A percentile compares a stretch with the other conserved stretches of the same genome.
phyloP scores from a whole-genome alignment of 2,888 invertebrate species.

The Acronicta psi region DNA sequence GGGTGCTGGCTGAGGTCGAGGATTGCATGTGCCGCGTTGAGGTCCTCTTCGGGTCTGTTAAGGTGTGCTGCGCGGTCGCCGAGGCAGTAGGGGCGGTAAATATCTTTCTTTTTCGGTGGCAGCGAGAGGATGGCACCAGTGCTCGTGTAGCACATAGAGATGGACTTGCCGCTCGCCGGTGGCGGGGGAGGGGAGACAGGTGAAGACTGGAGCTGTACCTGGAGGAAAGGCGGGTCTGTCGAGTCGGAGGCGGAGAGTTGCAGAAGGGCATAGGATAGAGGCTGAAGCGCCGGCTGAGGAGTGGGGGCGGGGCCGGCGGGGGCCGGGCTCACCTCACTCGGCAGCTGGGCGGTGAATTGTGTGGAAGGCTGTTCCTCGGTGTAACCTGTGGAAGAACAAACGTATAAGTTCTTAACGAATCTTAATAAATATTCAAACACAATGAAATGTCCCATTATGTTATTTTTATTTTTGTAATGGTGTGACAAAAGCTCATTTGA shows the following conservation, averaged over 20 bases:
- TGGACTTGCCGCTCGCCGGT: constrained; percentile 91
- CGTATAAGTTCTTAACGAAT: not conserved
- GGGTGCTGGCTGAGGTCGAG: constrained; percentile 96
- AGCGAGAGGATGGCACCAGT: constrained; percentile 94
- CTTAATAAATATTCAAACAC: not conserved
- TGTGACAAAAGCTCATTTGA: no score
- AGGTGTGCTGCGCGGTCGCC: constrained; percentile 90
- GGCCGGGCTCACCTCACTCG: constrained; percentile 92
- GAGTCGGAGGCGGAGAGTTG: constrained; percentile 82
- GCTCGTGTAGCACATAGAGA: constrained; percentile 95
- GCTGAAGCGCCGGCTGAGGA: constrained; percentile 79
- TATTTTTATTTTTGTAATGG: no score
- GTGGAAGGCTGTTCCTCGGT: constrained; percentile 93
- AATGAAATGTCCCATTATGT: no score
- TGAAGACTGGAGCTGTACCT: constrained; percentile 85
- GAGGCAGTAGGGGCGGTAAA: constrained; percentile 96
- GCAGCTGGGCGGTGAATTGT: constrained; percentile 93
- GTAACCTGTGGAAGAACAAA: constrained; percentile 90
- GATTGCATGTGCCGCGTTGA: constrained; percentile 96
- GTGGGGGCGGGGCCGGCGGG: constrained; percentile 71
- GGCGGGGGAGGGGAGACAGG: constrained; percentile 86
- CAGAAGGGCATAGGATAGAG: constrained; percentile 86
- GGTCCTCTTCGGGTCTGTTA: constrained; percentile 93
- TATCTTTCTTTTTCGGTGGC: constrained; percentile 97
- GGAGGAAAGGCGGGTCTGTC: constrained; percentile 79